Evolutionary conservation across 2,113 vertebrate genomes (phyloP), one percentile per base, ranked within the genome.

Genomic region (Atherinomorus stipes): DNA sequence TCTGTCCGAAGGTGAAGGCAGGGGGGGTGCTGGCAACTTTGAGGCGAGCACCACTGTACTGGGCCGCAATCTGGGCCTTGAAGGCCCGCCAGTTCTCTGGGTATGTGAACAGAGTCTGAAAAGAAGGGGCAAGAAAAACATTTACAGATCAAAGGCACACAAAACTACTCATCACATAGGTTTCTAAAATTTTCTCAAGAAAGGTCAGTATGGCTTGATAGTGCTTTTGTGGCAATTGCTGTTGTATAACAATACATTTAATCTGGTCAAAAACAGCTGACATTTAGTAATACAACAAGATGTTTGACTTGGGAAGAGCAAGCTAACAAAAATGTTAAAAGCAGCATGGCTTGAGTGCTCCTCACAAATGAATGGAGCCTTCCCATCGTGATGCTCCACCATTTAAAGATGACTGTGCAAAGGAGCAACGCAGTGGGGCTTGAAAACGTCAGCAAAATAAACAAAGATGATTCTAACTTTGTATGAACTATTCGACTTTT

Each of bases 31-130:
- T 95, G 66, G 95, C 95, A 49, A 96, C 91, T 78, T 95, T 96
- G 83, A 98, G 88, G 82, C 92, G 91, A 83, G 95, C 94, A 34
- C 96, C 96, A 4, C 96, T 97, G 92, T 97, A 98, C 93, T 96
- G 96, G 78, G 96, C 95, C 69, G 96, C 96, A 40, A 98, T 96
- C 88, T 97, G 96, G 74, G 95, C 95, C 93, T 98, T 98, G 81
- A 96, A 98, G 71, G 96, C 96, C 91, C 96, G 92, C 96, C 96
- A 97, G 95, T 98, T 97, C 88, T 98, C 96, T 77, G 96, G 96
- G 54, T 97, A 98, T 7, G 96, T 96, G 94, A 95, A 98, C 87
- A 98, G 94, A 91, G 96, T 98, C 96, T 98, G 76, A 0, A 80
- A 59, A 49, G 5, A 59, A 8, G 0, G 7, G 11, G 2, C n/a